Base-by-base conservation (phyloP, 1,140 invertebrate species). In the Plectrocnemia conspersa region DNA sequence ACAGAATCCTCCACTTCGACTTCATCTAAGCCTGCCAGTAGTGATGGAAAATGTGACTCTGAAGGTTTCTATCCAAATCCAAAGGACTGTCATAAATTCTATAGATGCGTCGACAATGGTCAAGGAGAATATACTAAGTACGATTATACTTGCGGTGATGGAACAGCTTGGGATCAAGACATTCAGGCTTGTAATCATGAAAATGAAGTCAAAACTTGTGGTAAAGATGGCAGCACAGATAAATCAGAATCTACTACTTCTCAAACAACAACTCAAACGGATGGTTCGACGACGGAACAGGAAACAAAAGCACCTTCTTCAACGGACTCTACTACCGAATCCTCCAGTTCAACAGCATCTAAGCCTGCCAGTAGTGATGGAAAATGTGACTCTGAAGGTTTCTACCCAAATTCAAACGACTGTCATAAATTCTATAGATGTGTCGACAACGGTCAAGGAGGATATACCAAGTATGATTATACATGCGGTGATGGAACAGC, bases 1-100 rank as follows among this genome's bases (percentile, higher is more conserved):
- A 48, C 46, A 15, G 21, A 18, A 60, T 38, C 1, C 61, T 55
- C 54, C 52, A 56, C 44, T 18, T 24, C 46, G 10, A 52, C 59
- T 50, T 59, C 52, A 49, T 63, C 61, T 13, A 52, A 63, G 19
- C 45, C 56, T 49, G 11, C 53, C 18, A 49, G 57, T 35, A 56
- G 38, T 10, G 42, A 25, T 19, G 55, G 45, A 36, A 66, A 70
- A 54, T 70, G 76, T 67, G 55, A 59, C 47, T 61, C 69, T 48
- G 84, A 85, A 75, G 86, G 84, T 63, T 88, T 84, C 71, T 72
- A 81, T 56, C 74, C 77, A 23, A 77, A 86, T 74, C 68, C 76
- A 10, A 67, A 76, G 55, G 78, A 90, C 64, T 91, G 88, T 61
- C 79, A 73, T 54, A 86, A 86, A 65, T 91, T 90, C 66, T 87